Evolutionary conservation across 1,140 invertebrate genomes (phyloP), one percentile per base, ranked within the genome.

Genomic region (Sitophilus oryzae): DNA sequence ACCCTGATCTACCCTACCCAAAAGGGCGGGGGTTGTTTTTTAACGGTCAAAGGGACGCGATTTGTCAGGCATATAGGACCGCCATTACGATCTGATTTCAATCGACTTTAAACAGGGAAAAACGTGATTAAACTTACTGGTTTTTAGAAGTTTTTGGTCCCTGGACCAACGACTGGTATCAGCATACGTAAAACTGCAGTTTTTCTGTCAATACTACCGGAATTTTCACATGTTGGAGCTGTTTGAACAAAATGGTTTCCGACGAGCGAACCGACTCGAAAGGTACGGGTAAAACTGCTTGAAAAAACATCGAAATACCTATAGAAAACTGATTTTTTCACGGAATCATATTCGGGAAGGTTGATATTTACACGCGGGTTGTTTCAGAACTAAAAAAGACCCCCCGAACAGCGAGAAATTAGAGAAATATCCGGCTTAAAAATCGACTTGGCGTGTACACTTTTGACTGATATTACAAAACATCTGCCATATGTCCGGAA

Each of bases 401-500:
- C 50, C 50, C 47, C 43, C 35, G 35, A 58, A 21, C 25, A 43
- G 42, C 23, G 4, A 23, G 63, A 65, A 62, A 52, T 59, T 57
- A 41, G 19, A 5, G 18, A 8, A 16, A 50, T 43, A 47, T 40
- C 43, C 44, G 35, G 10, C 34, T 35, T 37, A 21, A 30, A 47
- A 53, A 40, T 45, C 45, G 45, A 45, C 47, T 40, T 56, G 42
- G 22, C 52, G 56, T 58, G 44, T 56, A 58, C 60, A 58, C 47
- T 61, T 58, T 51, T 56, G 40, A 51, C 50, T 37, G 60, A 46
- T 61, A 56, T 61, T 64, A 64, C 55, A 66, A 72, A 72, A 70
- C 70, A 72, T 72, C 68, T 72, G 68, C 68, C 66, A 71, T 70
- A 67, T 68, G 67, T 65, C 66, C 66, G 62, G n/a, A 65, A 62